Conservation (phyloP, 2,113 vertebrate genomes). For the Myiopsitta monachus region DNA sequence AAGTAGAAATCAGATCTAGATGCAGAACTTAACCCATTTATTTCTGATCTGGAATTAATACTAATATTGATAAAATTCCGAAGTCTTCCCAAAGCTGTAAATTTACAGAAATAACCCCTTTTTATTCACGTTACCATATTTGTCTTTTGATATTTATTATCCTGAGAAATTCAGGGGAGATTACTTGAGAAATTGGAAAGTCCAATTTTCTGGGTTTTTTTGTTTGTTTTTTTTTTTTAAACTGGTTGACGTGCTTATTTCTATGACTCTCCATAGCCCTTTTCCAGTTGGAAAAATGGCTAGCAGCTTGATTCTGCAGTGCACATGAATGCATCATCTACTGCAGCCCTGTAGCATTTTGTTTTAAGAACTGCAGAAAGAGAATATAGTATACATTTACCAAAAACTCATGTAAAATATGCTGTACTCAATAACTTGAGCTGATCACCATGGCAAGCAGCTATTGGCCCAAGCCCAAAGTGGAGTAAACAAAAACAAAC, state of each 20-base stretch:
- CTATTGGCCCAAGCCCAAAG: not conserved
- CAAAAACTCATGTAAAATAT: not conserved
- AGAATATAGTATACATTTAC: not conserved
- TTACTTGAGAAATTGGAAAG: not conserved
- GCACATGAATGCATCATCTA: not conserved
- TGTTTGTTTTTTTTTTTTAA: not conserved
- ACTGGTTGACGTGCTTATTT: not conserved
- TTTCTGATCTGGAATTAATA: not conserved
- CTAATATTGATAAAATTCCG: not conserved
- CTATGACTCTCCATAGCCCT: not conserved
- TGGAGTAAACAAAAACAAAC: no score
- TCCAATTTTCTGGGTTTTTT: not conserved
- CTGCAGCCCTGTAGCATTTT: not conserved
- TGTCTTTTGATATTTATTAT: not conserved
- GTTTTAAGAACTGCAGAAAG: not conserved
- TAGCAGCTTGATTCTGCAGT: not conserved
- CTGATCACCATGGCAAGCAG: not conserved
- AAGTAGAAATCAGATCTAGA: constrained; percentile 12
- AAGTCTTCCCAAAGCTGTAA: not conserved
- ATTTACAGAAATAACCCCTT: not conserved
- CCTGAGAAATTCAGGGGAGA: not conserved
- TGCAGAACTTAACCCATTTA: constrained; percentile 27
- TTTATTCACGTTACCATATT: not conserved
- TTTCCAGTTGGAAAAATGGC: not conserved
- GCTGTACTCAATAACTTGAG: not conserved